A percentile compares a stretch with the other conserved stretches of the same genome.
These are phyloP conservation scores for Lepisosteus osseus DNA, from an alignment of 2,113 vertebrate genomes.

Conservation along the genomic window DNA sequence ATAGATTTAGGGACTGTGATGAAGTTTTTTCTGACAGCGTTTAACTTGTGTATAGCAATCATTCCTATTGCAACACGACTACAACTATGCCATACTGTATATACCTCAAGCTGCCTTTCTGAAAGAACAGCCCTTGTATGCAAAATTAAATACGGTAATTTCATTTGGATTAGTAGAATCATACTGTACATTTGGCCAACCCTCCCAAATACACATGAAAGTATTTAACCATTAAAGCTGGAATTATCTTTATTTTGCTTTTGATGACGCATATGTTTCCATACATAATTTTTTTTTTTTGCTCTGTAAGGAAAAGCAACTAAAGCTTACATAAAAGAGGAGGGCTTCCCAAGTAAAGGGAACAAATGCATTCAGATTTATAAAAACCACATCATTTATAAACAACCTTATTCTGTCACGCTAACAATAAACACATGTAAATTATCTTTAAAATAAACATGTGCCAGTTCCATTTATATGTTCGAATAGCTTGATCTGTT, in stretches of 20 bases:
- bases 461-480: slow-evolving; percentile 38
- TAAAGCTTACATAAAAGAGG: slow-evolving; percentile 52
- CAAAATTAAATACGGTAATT: slow-evolving; percentile 49
- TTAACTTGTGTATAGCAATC: too few species aligned
- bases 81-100: too few species aligned
- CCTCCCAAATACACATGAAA: slow-evolving; percentile 58
- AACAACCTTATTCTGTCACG: slow-evolving; percentile 61
- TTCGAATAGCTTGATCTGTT: slow-evolving; percentile 31
- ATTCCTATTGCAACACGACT: too few species aligned
- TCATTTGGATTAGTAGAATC: slow-evolving; percentile 47
- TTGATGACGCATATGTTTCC: slow-evolving; percentile 64
- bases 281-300: slow-evolving; percentile 62
- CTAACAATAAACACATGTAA: slow-evolving; percentile 57
- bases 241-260: slow-evolving; percentile 25
- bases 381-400: slow-evolving; percentile 45
- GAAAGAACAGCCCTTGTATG: slow-evolving; percentile 1
- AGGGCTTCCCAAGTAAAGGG: slow-evolving; percentile 13
- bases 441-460: slow-evolving; percentile 58
- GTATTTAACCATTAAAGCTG: slow-evolving; percentile 47
- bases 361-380: slow-evolving; percentile 34
- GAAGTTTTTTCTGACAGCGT: too few species aligned
- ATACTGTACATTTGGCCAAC: slow-evolving; percentile 36
- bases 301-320: slow-evolving; percentile 45
- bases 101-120: too few species aligned
- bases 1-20: too few species aligned